Evolutionary conservation across 2,797 vertebrate species (phyloP).

Genomic region (Danio kyathit): DNA sequence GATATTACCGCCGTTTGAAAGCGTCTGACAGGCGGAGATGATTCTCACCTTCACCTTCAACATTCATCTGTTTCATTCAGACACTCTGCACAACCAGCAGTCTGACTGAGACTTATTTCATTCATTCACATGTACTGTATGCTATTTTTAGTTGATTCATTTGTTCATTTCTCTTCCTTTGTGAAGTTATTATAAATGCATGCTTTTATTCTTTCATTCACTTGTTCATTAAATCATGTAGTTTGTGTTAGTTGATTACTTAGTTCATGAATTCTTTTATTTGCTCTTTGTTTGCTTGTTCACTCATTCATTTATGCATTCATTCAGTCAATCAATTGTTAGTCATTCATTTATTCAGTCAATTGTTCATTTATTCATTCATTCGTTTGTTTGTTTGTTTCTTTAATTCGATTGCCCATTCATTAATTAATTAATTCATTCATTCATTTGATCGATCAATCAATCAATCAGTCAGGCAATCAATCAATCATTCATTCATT

Average conservation of each 20-base stretch:
- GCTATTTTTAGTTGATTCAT: background rate
- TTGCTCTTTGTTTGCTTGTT: no score
- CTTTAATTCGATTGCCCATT: no score
- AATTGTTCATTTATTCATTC: background rate
- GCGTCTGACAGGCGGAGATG: background rate
- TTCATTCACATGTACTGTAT: background rate
- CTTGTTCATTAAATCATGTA: no score
- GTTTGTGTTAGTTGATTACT: no score
- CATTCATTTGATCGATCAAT: background rate
- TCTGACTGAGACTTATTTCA: background rate
- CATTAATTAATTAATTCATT: background rate
- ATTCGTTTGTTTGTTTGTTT: background rate
- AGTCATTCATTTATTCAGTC: background rate
- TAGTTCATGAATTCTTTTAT: no score
- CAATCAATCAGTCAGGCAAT: background rate
- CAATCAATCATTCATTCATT: background rate
- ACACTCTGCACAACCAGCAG: background rate
- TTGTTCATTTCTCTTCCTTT: background rate
- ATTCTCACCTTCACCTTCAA: constrained; percentile 18
- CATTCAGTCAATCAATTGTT: no score
- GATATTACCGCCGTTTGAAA: background rate
- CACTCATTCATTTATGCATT: no score
- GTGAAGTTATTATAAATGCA: background rate
- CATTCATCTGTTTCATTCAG: background rate
- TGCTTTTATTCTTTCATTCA: background rate